These are phyloP conservation scores for Hypomesus transpacificus DNA, from an alignment of 2,113 vertebrate genomes.

Conservation along the genomic window DNA sequence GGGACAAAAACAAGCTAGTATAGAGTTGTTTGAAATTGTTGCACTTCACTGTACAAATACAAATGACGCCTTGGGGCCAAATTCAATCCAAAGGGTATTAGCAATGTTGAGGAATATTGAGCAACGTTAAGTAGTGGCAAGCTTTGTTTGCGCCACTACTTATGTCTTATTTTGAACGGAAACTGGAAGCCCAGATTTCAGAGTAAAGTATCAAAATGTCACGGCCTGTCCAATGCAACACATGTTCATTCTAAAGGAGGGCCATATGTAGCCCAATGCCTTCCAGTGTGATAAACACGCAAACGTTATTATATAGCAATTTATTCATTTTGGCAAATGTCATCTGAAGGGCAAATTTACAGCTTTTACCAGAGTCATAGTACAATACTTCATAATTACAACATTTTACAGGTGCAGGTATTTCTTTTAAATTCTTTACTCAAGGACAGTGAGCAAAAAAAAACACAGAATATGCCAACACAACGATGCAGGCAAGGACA, in stretches of 20 bases:
- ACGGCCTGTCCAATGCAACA: too few species aligned
- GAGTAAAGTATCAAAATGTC: too few species aligned
- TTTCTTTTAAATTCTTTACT: slow-evolving; percentile 45
- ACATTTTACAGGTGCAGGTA: slow-evolving; percentile 70
- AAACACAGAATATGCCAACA: slow-evolving; percentile 44
- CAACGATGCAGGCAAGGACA: slow-evolving; percentile 42
- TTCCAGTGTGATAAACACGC: not conserved
- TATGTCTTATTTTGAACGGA: too few species aligned
- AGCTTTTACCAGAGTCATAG: slow-evolving; percentile 71
- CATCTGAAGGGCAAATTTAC: slow-evolving; percentile 70
- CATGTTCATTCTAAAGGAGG: not conserved
- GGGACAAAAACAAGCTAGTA: slow-evolving; percentile 28
- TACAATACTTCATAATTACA: slow-evolving; percentile 76
- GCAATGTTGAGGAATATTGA: slow-evolving; percentile 24
- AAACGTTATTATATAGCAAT: slow-evolving; percentile 65
- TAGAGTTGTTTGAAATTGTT: slow-evolving; percentile 43
- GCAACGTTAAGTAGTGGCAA: too few species aligned
- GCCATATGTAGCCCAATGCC: not conserved
- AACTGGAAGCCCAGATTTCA: too few species aligned
- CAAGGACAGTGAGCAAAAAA: slow-evolving; percentile 49
- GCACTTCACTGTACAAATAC: slow-evolving; percentile 40
- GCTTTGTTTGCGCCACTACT: slow-evolving; percentile 27
- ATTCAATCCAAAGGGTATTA: slow-evolving; percentile 33
- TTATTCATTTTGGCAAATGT: slow-evolving; percentile 72
- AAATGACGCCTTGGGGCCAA: slow-evolving; percentile 35